Conservation (phyloP, 2,888 invertebrate genomes). For the Brenthis ino region DNA sequence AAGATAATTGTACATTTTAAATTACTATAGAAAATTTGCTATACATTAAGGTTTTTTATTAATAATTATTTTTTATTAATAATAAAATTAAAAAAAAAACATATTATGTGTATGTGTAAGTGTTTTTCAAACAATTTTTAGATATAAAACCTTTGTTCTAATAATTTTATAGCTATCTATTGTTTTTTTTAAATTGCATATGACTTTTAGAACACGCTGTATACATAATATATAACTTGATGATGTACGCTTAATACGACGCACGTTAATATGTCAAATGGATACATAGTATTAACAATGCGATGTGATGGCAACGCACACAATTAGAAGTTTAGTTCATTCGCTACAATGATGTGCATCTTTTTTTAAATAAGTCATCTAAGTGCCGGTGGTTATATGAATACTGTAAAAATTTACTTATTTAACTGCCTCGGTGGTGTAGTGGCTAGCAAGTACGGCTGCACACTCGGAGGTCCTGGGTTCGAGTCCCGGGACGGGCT, state of each 20-base stretch:
- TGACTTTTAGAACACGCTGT: constrained; percentile 7
- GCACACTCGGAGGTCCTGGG: too few relatives aligned
- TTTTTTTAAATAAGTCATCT: background rate
- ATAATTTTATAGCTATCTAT: background rate
- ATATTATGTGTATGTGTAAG: too few relatives aligned
- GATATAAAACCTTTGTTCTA: background rate
- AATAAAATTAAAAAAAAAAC: too few relatives aligned
- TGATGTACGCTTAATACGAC: constrained; percentile 49
- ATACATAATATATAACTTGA: constrained; percentile 24
- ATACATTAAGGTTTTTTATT: too few relatives aligned
- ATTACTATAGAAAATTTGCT: too few relatives aligned
- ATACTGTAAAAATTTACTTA: too few relatives aligned
- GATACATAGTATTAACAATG: constrained; percentile 71
- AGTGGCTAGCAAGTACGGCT: too few relatives aligned
- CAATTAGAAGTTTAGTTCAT: constrained; percentile 51
- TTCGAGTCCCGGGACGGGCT: too few relatives aligned
- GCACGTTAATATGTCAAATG: constrained; percentile 71
- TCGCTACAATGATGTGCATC: constrained; percentile 44
- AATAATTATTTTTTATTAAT: too few relatives aligned
- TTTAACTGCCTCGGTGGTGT: too few relatives aligned
- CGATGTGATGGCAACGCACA: constrained; percentile 55
- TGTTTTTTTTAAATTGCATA: background rate
- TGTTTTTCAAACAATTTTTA: too few relatives aligned
- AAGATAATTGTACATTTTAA: background rate
- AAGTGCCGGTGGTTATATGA: too few relatives aligned